A percentile compares a stretch with the other conserved stretches of the same genome.
phyloP scores from a whole-genome alignment of 2,113 vertebrate genomes.

The Athene cunicularia region DNA sequence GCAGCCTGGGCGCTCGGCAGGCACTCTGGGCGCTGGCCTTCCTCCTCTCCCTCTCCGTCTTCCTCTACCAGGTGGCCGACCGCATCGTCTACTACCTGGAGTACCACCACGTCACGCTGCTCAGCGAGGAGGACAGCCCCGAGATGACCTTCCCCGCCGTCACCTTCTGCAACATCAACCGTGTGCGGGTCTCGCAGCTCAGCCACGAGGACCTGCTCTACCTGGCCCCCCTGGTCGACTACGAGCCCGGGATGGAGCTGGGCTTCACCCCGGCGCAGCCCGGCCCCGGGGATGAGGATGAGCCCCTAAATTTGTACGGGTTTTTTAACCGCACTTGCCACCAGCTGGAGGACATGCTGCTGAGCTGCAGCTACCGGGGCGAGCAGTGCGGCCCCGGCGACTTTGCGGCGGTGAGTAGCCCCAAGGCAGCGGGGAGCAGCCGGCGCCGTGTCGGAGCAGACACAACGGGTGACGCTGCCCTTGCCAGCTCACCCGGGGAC shows the following conservation, averaged over 20 bases:
- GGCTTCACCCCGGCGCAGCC: slow-evolving; percentile 81
- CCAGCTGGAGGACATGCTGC: slow-evolving; percentile 92
- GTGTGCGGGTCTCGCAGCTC: slow-evolving; percentile 86
- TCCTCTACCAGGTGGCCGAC: slow-evolving; percentile 90
- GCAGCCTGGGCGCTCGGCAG: slow-evolving; percentile 82
- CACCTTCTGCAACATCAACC: slow-evolving; percentile 94
- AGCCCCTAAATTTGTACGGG: slow-evolving; percentile 83
- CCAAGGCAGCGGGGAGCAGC: neutral
- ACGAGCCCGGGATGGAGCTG: slow-evolving; percentile 85
- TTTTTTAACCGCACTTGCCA: slow-evolving; percentile 91
- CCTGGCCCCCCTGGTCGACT: slow-evolving; percentile 86
- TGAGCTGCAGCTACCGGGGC: slow-evolving; percentile 88
- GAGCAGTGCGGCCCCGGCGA: slow-evolving; percentile 83
- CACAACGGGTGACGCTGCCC: neutral
- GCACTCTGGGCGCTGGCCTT: slow-evolving; percentile 87
- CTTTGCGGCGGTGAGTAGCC: slow-evolving; percentile 88
- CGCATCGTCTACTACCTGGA: slow-evolving; percentile 86
- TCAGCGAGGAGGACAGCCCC: slow-evolving; percentile 82
- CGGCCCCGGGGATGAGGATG: slow-evolving; percentile 43
- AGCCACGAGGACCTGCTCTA: slow-evolving; percentile 89
- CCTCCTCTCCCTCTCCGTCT: slow-evolving; percentile 84
- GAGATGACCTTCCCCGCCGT: slow-evolving; percentile 88
- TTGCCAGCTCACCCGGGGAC: neutral
- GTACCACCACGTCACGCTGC: slow-evolving; percentile 88
- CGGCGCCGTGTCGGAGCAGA: accelerated